Base-by-base conservation (phyloP, 92 coral and sea anemone genomes). In the Epizoanthus rinbou region DNA sequence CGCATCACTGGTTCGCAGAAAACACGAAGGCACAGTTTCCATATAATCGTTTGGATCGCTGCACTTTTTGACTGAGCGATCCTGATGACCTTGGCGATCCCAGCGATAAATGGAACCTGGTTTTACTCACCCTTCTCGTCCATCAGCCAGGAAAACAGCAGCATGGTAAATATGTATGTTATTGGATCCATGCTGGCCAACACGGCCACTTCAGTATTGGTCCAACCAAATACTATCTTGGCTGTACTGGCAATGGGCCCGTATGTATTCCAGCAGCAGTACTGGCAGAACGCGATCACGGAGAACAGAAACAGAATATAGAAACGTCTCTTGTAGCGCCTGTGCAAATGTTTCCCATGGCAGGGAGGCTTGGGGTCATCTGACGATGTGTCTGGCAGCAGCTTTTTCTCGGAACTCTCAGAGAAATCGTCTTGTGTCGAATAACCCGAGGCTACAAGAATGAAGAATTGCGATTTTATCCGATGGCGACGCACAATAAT, bases 101-200 rank as follows among this genome's bases (percentile, higher is more conserved):
- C 43, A 37, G 43, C 43, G 3, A 37, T 6, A 37, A 1, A 37
- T 37, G 43, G 43, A 66, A 22, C 22, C 43, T 14, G 22, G 0
- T 8, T 23, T 17, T 24, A 35, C 45, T 65, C 45, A 92, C 95
- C 99, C 90, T 92, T 96, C 83, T 88, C 98, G 84, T 96, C 99
- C 99, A 96, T 96, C 92, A 96, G 66, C 99, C 99, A 96, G 5
- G 99, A 96, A 70, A 93, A 96, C 79, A 93, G 87, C 2, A 91
- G 71, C 99, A 96, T 96, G 0, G 99, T 88, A 43, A 93, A 73
- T 33, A 96, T 68, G 60, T 96, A 96, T 2, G 99, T 96, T 52
- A 96, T 92, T 3, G 99, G 99, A 73, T 96, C 99, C 91, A 96
- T 92, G 79, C 98, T 94, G 24, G 99, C 99, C 3, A 96, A 87